Base-by-base conservation (phyloP, 2,113 vertebrate genomes). In the Dasyornis broadbenti region DNA sequence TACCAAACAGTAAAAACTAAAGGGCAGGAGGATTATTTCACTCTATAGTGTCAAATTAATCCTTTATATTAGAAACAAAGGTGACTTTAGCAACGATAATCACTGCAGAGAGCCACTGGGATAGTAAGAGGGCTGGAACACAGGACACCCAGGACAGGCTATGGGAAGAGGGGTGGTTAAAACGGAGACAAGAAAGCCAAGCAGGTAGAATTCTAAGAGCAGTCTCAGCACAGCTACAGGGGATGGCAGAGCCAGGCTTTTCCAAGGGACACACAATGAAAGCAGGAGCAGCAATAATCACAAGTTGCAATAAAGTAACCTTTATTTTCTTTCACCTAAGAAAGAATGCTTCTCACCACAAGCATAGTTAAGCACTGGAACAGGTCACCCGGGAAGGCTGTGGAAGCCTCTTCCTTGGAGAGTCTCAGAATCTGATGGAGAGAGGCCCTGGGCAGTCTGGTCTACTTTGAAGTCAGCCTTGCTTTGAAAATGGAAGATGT, bases 131-230 rank as follows among this genome's bases (percentile, higher is more conserved):
- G 4, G 22, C 40, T 75, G 64, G 47, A 39, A 50, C 20, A 52
- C 10, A 7, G 3, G 16, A 23, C 27, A 68, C 18, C 13, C 40
- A 27, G 57, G 53, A 75, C 39, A 63, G 65, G 26, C 54, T 39
- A 12, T 0, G 0, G 49, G 21, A 35, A 52, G 31, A 57, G 6
- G 0, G 4, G 14, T 54, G 30, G 15, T 39, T 85, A 40, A 57
- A 89, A 70, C 0, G 1, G 28, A 73, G 53, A 40, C 0, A 4
- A 49, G 33, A 66, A 77, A 68, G 40, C 1, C 81, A 68, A 27
- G 30, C 11, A n/a, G 40, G n/a, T 40, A 23, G 49, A 86, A 77
- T 81, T 28, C n/a, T 35, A 60, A 14, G 7, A 30, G 16, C 30
- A 71, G 7, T 5, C 21, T 42, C 37, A 18, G 35, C 64, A 12